Evolutionary conservation across 2,888 invertebrate species (phyloP), one percentile per base, ranked within the genome.

Genomic region (Pycnomerus fuliginosus): DNA sequence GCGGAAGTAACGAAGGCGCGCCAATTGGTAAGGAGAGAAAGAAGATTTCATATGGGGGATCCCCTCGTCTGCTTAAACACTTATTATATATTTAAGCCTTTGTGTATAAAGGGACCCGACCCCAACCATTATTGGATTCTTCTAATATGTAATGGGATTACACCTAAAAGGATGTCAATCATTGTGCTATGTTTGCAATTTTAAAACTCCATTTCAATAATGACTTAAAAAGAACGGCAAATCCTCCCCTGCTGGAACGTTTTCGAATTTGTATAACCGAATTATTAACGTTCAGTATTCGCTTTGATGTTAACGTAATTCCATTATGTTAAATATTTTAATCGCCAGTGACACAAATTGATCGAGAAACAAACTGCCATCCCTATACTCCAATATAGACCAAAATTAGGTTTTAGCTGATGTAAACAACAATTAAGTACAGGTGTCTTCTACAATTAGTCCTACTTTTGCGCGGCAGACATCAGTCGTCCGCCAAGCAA

Each of bases 141-240:
- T 52, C 56, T 52, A 53, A 53, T 56, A 54, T 55, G 59, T 63
- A 65, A 62, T 56, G 50, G 56, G 63, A 65, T 64, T 63, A 60
- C 52, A 56, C 46, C 33, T 55, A 58, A 58, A 62, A 57, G 56
- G 57, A 62, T 58, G 66, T 66, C 66, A 65, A 62, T 66, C 64
- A 64, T 55, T 56, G 53, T 55, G 58, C 60, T 56, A 57, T 62
- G 63, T 65, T 65, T 61, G 62, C 60, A 58, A 59, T 60, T 65
- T 58, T 53, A 56, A 55, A 60, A 60, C 48, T 59, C 52, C 51
- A 62, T 61, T 61, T 60, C 56, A 45, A 52, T 61, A 61, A 64
- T 56, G 59, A 56, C 54, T 56, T 56, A 53, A 52, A 49, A 48
- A 38, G 39, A 29, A 37, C 35, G 28, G 13, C n/a, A 10, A 25